Base-by-base conservation (phyloP, 2,888 invertebrate species). In the Melinaea menophilus region DNA sequence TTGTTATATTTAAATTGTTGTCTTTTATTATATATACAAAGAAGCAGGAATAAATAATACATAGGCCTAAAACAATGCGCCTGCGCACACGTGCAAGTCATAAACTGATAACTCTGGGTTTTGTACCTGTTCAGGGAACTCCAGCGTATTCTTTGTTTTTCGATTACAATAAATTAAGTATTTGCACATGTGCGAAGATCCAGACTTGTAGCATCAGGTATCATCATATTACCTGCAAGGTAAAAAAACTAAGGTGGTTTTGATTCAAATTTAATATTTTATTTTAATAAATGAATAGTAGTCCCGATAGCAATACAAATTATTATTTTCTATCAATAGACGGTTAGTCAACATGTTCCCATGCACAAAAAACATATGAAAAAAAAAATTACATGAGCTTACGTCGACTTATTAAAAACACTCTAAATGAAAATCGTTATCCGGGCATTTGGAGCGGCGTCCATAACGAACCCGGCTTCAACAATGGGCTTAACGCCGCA, bases 401-500 rank as follows among this genome's bases (percentile, higher is more conserved):
- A 90, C 86, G 85, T 73, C 81, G 84, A 79, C 79, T 88, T 86
- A 90, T 86, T 88, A 89, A 88, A 86, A 88, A 86, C 88, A 89
- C 89, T 89, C 86, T 88, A 86, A 88, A 84, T 85, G 85, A 89
- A 88, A 90, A 89, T 90, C 88, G 88, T 90, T 89, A 90, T 85
- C 86, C 85, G 72, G 80, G 82, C 82, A 83, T 88, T 88, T 84
- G 79, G 83, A 86, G 86, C 89, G 85, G 87, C 86, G 84, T 87
- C 88, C 88, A 88, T 89, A 88, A 88, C 86, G 86, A 85, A 86
- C 86, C 84, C 81, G 81, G 84, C 84, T 79, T 90, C 89, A 88
- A 90, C 90, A 90, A 90, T 89, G 85, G 90, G 87, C 90, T 90
- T 90, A 90, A 86, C 87, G 88, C 88, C 86, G 85, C 84, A 88